A percentile compares a stretch with the other conserved stretches of the same genome.
These are phyloP conservation scores for Caerostris darwini DNA, from an alignment of 1,140 invertebrate species.

Conservation along the genomic window DNA sequence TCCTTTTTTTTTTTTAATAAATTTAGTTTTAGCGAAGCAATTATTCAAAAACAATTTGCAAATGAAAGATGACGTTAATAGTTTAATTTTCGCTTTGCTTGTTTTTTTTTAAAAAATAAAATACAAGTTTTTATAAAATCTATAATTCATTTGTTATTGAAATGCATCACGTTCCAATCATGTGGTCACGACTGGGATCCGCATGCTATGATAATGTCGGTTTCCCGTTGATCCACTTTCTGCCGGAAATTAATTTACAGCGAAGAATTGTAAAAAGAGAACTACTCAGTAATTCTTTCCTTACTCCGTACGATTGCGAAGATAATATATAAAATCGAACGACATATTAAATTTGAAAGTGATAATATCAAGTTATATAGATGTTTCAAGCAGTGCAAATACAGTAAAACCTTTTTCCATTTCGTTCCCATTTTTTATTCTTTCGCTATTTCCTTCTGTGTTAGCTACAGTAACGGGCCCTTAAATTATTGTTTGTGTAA, in stretches of 20 bases:
- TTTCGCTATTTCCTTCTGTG: background rate
- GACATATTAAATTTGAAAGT: background rate
- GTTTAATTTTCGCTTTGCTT: no score
- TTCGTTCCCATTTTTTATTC: background rate
- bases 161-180: background rate
- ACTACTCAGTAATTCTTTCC: background rate
- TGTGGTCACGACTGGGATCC: background rate
- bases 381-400: background rate
- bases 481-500: background rate
- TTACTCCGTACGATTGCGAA: background rate
- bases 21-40: no score
- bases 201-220: background rate
- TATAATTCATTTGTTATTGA: no score
- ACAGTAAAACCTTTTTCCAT: background rate
- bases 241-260: background rate
- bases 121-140: no score
- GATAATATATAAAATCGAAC: background rate
- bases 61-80: no score
- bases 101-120: no score
- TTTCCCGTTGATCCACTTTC: conserved; percentile 21
- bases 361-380: background rate
- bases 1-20: no score
- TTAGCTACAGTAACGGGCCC: background rate
- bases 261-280: background rate
- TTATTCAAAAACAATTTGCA: no score